These are phyloP conservation scores for Diphyllodes magnificus DNA, from an alignment of 2,113 vertebrate species.

Conservation along the genomic window DNA sequence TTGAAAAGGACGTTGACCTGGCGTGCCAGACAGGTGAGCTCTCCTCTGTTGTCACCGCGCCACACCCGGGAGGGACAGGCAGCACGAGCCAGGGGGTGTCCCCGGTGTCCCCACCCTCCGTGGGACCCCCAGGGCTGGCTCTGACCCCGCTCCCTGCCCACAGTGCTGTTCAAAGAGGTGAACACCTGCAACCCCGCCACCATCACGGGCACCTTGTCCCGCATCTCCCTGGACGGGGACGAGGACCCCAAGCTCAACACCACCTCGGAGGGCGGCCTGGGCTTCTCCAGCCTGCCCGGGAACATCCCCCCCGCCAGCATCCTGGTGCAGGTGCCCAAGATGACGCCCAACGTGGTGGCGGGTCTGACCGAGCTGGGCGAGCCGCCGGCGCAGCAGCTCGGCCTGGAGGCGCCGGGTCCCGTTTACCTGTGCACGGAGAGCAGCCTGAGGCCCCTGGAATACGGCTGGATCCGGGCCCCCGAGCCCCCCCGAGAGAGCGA, in stretches of 20 bases:
- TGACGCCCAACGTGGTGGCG: conserved; percentile 68
- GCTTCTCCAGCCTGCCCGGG: conserved; percentile 90
- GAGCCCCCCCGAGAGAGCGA: conserved; percentile 84
- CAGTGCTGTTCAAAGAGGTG: conserved; percentile 97
- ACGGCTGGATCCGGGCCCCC: conserved; percentile 82
- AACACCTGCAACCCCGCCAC: conserved; percentile 96
- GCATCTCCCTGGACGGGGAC: conserved; percentile 94
- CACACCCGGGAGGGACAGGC: not conserved
- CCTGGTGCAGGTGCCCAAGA: conserved; percentile 86
- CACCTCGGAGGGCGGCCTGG: conserved; percentile 84
- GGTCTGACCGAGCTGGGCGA: conserved; percentile 86
- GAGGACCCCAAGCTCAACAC: conserved; percentile 91
- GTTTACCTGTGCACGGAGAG: conserved; percentile 94
- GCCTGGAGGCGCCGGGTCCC: conserved; percentile 80
- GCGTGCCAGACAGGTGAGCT: conserved; percentile 96
- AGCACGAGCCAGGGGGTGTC: fast-evolving
- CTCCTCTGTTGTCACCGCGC: not conserved
- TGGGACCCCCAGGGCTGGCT: fast-evolving
- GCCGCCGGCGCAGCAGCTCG: conserved; percentile 77
- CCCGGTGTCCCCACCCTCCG: not conserved
- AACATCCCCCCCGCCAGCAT: conserved; percentile 88
- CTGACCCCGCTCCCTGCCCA: not conserved
- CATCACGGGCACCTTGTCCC: conserved; percentile 94
- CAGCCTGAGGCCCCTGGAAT: conserved; percentile 78
- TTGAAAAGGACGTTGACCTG: conserved; percentile 99